Conservation (phyloP, 2,888 invertebrate genomes). For the Campoletis raptor region DNA sequence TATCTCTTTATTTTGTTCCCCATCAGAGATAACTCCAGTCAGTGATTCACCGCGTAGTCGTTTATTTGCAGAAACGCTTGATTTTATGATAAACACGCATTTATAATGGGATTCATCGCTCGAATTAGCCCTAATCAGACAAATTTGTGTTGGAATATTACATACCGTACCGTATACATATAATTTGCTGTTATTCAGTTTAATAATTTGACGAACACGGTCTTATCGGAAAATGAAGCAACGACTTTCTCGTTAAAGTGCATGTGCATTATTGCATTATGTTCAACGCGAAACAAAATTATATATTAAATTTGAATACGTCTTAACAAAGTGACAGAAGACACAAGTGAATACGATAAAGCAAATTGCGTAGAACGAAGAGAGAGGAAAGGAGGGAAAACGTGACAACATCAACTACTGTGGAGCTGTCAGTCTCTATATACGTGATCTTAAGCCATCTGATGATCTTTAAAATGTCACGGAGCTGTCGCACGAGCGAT, state of each 20-base stretch:
- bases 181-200: not conserved
- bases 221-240: not conserved
- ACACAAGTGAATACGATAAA: not conserved
- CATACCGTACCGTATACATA: not conserved
- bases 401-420: not conserved
- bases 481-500: slow-evolving; percentile 7
- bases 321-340: slow-evolving; percentile 26
- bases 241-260: not conserved
- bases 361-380: not conserved
- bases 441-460: slow-evolving; percentile 39
- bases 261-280: not conserved
- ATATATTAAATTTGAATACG: slow-evolving; percentile 36
- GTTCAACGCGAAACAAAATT: not conserved
- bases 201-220: not conserved
- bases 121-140: not conserved
- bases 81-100: not conserved
- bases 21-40: not conserved
- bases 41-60: not conserved
- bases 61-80: not conserved
- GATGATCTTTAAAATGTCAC: slow-evolving; percentile 13
- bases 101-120: not conserved
- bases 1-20: not conserved
- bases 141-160: not conserved
- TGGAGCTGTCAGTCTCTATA: slow-evolving; percentile 21
- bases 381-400: slow-evolving; percentile 5